Conservation (phyloP, 2,113 vertebrate genomes). For the Otis tarda region DNA sequence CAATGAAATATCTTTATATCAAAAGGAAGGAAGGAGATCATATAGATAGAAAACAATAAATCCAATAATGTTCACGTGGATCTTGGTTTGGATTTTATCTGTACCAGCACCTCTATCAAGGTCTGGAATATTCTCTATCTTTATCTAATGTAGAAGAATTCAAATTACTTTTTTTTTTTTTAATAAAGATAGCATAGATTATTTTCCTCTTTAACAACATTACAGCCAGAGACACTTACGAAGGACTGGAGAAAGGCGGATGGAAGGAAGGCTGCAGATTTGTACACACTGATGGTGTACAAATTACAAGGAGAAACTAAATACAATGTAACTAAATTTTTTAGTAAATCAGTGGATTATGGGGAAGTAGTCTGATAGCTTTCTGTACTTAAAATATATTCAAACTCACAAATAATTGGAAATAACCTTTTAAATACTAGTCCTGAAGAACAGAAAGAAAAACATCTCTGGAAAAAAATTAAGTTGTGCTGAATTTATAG, state of each 20-base stretch:
- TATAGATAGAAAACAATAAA: neutral
- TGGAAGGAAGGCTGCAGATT: neutral
- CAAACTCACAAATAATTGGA: neutral
- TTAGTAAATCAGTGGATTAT: neutral
- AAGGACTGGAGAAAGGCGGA: neutral
- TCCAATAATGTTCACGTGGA: neutral
- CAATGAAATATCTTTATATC: constrained; percentile 3
- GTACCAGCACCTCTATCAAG: neutral
- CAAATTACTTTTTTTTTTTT: neutral
- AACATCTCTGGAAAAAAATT: neutral
- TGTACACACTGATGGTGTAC: neutral
- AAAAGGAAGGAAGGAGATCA: constrained; percentile 25
- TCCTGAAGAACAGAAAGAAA: neutral
- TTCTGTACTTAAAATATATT: neutral
- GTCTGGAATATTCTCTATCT: neutral
- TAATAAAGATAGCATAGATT: neutral
- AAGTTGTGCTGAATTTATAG: neutral
- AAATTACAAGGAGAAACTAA: neutral
- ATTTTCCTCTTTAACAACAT: neutral
- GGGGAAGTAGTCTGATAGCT: neutral
- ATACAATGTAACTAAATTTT: neutral
- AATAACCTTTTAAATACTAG: neutral
- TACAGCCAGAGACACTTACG: neutral
- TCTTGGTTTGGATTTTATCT: constrained; percentile 28
- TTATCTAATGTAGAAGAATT: neutral